Evolutionary conservation across 2,797 vertebrate genomes (phyloP).

Genomic region (Coccyzus lansbergi): DNA sequence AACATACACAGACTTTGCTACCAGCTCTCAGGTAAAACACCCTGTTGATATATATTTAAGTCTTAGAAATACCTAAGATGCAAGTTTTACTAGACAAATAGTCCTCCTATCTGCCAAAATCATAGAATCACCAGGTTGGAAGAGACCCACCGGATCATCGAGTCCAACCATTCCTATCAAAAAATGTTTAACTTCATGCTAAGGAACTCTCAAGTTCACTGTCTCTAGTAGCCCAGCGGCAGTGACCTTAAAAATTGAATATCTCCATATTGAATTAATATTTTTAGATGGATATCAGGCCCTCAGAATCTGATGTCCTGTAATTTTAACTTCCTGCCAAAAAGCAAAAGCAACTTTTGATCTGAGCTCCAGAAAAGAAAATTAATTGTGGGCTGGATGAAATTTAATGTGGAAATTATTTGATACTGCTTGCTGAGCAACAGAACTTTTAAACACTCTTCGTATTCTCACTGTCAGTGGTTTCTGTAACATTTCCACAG

Average conservation of each 20-base stretch:
- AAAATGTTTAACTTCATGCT: not conserved
- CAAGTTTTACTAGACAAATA: not conserved
- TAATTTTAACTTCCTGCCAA: constrained; percentile 36
- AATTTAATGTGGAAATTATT: not conserved
- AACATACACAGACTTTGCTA: not conserved
- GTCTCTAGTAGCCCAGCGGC: not conserved
- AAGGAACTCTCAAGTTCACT: not conserved
- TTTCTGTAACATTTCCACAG: not conserved
- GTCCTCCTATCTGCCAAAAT: not conserved
- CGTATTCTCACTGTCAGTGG: not conserved
- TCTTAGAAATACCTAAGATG: not conserved
- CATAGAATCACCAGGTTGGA: no score
- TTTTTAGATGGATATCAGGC: not conserved
- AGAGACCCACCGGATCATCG: no score
- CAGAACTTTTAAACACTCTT: not conserved
- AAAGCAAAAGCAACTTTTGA: constrained; percentile 2
- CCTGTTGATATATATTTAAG: not conserved
- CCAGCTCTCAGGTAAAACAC: not conserved
- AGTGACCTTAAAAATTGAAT: not conserved
- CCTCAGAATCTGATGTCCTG: not conserved
- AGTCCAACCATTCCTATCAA: no score
- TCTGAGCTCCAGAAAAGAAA: constrained; percentile 38
- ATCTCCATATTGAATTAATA: not conserved
- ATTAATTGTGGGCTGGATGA: not conserved
- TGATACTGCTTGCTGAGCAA: not conserved